Percentiles rank a stretch among this genome's conserved stretches.
Conservation (phyloP, 2,888 invertebrate genomes). For the Rhamnusium bicolor region DNA sequence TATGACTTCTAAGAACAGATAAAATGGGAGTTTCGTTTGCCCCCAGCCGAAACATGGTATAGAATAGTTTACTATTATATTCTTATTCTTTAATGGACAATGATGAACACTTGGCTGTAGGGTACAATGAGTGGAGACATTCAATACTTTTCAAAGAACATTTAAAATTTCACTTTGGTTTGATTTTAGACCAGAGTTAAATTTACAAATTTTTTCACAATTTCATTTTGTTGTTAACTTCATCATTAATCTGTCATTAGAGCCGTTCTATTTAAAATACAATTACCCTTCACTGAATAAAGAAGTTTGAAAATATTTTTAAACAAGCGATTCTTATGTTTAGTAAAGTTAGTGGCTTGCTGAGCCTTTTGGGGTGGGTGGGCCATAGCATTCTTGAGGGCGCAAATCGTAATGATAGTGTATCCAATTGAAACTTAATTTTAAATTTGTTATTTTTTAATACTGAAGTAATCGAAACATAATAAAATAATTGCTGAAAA, state of each 20-base stretch:
- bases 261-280: background rate
- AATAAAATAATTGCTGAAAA: no score
- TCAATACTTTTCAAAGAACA: constrained; percentile 20
- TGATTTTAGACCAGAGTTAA: background rate
- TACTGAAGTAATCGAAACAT: no score
- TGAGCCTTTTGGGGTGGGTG: no score
- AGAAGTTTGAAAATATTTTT: no score
- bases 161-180: constrained; percentile 27
- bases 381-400: no score
- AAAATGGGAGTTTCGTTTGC: constrained; percentile 48
- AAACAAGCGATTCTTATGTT: no score
- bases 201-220: background rate
- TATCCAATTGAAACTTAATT: no score
- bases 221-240: background rate
- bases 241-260: background rate
- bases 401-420: no score
- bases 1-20: constrained; percentile 46
- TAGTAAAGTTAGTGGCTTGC: no score
- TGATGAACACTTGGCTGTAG: constrained; percentile 36
- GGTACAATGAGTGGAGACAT: constrained; percentile 21
- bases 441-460: no score
- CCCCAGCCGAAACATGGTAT: constrained; percentile 11
- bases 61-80: background rate
- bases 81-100: constrained; percentile 36
- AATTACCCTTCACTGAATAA: background rate